A percentile compares a stretch with the other conserved stretches of the same genome.
Conservation (phyloP, 2,797 vertebrate species). For the Halcyon leucocephala region DNA sequence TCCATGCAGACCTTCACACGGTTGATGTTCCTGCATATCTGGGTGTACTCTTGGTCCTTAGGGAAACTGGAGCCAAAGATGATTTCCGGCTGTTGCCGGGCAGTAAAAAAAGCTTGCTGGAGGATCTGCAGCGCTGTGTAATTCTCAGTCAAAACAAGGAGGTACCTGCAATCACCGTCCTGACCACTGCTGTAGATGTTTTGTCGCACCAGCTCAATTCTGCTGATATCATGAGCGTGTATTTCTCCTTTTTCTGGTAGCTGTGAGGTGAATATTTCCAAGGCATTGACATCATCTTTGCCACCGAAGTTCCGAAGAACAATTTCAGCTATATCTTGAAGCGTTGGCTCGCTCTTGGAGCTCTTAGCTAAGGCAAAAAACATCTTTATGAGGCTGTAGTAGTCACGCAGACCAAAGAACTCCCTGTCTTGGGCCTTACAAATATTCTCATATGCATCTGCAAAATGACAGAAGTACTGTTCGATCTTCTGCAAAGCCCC, state of each 20-base stretch:
- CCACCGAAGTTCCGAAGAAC: constrained; percentile 95
- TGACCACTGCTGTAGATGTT: constrained; percentile 83
- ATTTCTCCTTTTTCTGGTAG: constrained; percentile 65
- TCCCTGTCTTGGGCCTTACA: constrained; percentile 85
- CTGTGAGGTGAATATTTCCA: constrained; percentile 82
- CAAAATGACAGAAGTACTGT: constrained; percentile 87
- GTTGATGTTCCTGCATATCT: constrained; percentile 96
- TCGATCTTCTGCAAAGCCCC: constrained; percentile 84
- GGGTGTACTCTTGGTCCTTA: constrained; percentile 95
- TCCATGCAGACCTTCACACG: constrained; percentile 98
- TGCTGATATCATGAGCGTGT: constrained; percentile 66
- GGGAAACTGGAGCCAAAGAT: constrained; percentile 98
- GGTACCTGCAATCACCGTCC: constrained; percentile 90
- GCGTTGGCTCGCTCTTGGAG: constrained; percentile 75
- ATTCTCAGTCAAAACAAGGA: constrained; percentile 93
- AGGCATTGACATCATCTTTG: constrained; percentile 83
- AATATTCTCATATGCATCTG: constrained; percentile 85
- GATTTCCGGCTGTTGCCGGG: constrained; percentile 88
- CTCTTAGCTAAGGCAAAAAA: constrained; percentile 85
- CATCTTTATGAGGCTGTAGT: constrained; percentile 98
- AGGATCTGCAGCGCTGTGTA: constrained; percentile 93
- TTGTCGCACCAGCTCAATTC: constrained; percentile 86
- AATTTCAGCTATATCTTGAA: constrained; percentile 80
- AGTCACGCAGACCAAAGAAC: constrained; percentile 96
- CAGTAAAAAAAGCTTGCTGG: constrained; percentile 85